These are phyloP conservation scores for Iphiclides podalirius DNA, from an alignment of 2,888 invertebrate species.

Conservation along the genomic window DNA sequence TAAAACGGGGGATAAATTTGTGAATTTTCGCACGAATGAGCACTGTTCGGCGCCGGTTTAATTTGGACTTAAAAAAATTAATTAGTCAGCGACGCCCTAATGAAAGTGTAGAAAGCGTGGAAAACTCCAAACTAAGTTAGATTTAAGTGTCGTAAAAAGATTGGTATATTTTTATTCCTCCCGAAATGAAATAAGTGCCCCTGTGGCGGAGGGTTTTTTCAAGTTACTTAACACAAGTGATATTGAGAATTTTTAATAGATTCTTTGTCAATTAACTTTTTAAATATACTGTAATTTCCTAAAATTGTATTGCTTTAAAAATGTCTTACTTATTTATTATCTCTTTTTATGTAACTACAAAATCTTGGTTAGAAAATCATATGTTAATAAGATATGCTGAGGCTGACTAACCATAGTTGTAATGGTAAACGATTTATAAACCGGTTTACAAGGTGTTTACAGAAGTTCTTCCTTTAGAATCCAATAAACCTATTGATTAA, in stretches of 20 bases:
- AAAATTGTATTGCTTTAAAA: too few species aligned
- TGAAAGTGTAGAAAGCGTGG: constrained; percentile 44
- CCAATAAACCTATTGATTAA: too few species aligned
- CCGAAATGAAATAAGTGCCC: constrained; percentile 38
- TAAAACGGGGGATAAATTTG: constrained; percentile 64
- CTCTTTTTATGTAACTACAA: too few species aligned
- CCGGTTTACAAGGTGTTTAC: too few species aligned
- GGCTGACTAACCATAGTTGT: too few species aligned
- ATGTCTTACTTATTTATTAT: too few species aligned
- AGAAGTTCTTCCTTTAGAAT: too few species aligned
- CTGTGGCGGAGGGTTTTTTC: constrained; percentile 30
- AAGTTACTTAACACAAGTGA: constrained; percentile 5
- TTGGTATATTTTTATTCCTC: constrained; percentile 36
- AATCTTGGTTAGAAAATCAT: too few species aligned
- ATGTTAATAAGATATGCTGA: too few species aligned
- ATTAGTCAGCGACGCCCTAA: constrained; percentile 60
- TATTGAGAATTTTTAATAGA: not conserved
- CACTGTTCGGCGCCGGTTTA: constrained; percentile 48
- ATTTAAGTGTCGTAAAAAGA: constrained; percentile 43
- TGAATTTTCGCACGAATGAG: constrained; percentile 63
- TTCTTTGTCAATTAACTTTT: not conserved
- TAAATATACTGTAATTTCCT: too few species aligned
- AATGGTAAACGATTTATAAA: too few species aligned
- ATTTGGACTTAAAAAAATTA: constrained; percentile 65
- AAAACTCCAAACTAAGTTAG: constrained; percentile 37